These are phyloP conservation scores for Vulpes ferrilata DNA, from an alignment of 2,113 vertebrate genomes.

Conservation along the genomic window DNA sequence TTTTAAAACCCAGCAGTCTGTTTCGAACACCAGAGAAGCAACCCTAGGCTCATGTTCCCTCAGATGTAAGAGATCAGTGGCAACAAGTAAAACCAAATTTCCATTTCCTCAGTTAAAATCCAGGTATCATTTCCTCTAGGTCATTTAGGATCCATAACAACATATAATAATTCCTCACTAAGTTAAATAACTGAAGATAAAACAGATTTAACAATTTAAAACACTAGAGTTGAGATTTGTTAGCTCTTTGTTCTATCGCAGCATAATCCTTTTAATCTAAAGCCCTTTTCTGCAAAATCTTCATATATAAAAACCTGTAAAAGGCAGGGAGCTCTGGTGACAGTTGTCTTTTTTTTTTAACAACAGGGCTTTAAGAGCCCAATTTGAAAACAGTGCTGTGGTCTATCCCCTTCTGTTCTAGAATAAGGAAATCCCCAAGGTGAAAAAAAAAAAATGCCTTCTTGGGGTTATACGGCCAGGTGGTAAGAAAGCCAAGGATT, in stretches of 20 bases:
- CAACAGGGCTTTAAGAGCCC: neutral
- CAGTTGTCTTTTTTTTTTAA: neutral
- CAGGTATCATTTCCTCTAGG: neutral
- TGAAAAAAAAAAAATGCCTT: neutral
- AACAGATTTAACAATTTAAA: neutral
- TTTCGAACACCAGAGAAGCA: neutral
- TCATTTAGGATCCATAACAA: neutral
- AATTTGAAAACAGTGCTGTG: neutral
- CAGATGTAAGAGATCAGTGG: neutral
- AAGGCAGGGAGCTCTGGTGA: neutral
- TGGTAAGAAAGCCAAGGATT: neutral
- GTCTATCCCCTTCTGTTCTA: neutral
- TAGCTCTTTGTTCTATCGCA: neutral
- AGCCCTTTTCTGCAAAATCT: neutral
- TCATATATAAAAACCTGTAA: neutral
- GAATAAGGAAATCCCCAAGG: neutral
- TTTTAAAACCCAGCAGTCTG: neutral
- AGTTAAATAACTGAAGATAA: conserved; percentile 19
- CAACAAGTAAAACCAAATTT: conserved; percentile 25
- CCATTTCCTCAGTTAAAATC: neutral
- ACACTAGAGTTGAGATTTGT: fast-evolving
- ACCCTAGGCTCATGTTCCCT: neutral
- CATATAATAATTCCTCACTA: neutral
- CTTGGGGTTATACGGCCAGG: neutral
- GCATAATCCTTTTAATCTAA: conserved; percentile 12